Percentiles rank a stretch among this genome's conserved stretches.
Evolutionary conservation across 1,140 invertebrate species (phyloP).

Genomic region (Hycleus phaleratus): DNA sequence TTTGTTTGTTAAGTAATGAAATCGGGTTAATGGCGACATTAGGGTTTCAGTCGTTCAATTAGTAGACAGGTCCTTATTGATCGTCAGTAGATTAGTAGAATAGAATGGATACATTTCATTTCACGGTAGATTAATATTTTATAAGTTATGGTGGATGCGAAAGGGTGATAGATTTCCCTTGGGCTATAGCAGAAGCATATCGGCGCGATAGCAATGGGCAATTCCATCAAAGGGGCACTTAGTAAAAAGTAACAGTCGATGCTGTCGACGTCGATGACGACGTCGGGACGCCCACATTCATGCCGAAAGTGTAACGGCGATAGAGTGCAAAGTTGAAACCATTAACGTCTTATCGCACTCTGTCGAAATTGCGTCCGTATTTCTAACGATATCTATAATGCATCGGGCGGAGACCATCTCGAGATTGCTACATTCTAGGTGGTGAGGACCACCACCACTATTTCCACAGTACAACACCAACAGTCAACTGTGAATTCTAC

Average conservation of each 20-base stretch:
- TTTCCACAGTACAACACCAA: slow-evolving; percentile 1
- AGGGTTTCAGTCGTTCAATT: slow-evolving; percentile 20
- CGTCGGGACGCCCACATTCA: slow-evolving; percentile 13
- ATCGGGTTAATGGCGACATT: slow-evolving; percentile 14
- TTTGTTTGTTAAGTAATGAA: slow-evolving; percentile 7
- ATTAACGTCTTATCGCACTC: slow-evolving; percentile 42
- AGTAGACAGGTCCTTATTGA: slow-evolving; percentile 21
- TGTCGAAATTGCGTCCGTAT: slow-evolving; percentile 38
- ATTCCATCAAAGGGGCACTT: slow-evolving; percentile 11
- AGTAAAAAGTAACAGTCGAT: not conserved
- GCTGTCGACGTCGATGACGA: slow-evolving; percentile 18
- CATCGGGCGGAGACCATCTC: slow-evolving; percentile 33
- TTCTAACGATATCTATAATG: slow-evolving; percentile 40
- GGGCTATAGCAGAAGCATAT: slow-evolving; percentile 25
- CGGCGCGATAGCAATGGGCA: slow-evolving; percentile 20
- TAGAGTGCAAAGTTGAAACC: slow-evolving; percentile 42
- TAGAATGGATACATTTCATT: slow-evolving; percentile 39
- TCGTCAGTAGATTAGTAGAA: slow-evolving; percentile 22
- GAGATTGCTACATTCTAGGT: slow-evolving; percentile 32
- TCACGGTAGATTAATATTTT: slow-evolving; percentile 44
- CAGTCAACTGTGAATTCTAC: slow-evolving; percentile 12
- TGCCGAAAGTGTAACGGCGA: slow-evolving; percentile 21
- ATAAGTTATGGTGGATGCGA: slow-evolving; percentile 43
- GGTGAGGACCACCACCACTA: slow-evolving; percentile 10
- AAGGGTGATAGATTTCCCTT: slow-evolving; percentile 43